phyloP scores from a whole-genome alignment of 2,888 invertebrate genomes.

The Leucoma salicis region DNA sequence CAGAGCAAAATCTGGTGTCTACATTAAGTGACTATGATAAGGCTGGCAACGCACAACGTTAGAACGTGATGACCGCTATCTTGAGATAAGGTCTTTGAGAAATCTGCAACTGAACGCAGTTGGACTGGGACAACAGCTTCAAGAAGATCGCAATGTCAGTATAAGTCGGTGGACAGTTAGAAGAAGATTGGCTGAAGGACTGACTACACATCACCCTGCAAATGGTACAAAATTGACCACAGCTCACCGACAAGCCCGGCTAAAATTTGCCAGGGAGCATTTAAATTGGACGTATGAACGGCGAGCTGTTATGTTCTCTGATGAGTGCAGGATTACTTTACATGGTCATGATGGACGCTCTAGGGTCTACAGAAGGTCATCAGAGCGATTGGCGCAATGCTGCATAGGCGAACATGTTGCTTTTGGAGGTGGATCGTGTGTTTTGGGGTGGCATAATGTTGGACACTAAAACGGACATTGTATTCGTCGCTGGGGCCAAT shows the following conservation, averaged over 20 bases:
- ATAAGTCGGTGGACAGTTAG: background rate
- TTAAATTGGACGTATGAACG: background rate
- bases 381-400: background rate
- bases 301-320: background rate
- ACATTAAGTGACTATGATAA: no score
- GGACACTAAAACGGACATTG: no score
- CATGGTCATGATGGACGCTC: background rate
- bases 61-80: background rate
- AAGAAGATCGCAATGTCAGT: background rate
- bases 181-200: background rate
- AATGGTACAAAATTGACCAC: background rate
- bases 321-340: background rate
- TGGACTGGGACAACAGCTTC: background rate
- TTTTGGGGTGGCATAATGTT: no score
- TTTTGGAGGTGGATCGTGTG: no score
- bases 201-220: background rate
- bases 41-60: no score
- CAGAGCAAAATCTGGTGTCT: no score
- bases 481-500: no score
- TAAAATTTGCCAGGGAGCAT: background rate
- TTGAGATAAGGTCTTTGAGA: background rate
- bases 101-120: background rate
- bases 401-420: background rate
- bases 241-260: background rate
- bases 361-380: no score